phyloP scores from a whole-genome alignment of 1,140 invertebrate species.

The Papilio glaucus region DNA sequence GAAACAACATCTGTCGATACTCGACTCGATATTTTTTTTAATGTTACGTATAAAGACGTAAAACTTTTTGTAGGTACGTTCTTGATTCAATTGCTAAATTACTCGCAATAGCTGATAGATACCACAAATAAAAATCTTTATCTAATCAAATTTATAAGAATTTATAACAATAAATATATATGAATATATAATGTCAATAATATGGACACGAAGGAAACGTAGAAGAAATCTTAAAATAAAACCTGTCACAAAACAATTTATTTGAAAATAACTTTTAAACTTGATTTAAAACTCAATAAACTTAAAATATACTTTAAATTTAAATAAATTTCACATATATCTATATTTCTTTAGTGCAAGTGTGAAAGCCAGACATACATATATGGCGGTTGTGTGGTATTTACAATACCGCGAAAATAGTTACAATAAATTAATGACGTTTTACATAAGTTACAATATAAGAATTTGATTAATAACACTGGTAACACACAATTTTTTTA shows the following conservation, averaged over 20 bases:
- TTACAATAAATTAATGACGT: not conserved
- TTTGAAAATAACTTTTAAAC: not conserved
- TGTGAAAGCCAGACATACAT: not conserved
- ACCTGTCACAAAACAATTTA: not conserved
- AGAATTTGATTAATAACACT: constrained; percentile 1
- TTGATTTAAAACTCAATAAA: not conserved
- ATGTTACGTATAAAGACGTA: too few species aligned
- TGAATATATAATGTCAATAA: too few species aligned
- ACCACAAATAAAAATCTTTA: too few species aligned
- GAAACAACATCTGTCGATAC: not conserved
- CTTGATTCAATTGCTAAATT: too few species aligned
- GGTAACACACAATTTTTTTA: too few species aligned
- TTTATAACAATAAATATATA: too few species aligned
- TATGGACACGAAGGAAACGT: too few species aligned
- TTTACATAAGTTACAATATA: not conserved
- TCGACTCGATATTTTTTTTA: not conserved
- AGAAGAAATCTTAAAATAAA: not conserved
- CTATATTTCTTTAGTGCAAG: too few species aligned
- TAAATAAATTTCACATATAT: not conserved
- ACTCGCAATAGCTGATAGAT: too few species aligned
- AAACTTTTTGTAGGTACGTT: too few species aligned
- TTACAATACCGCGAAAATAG: not conserved
- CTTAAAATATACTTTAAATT: not conserved
- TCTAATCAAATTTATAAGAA: too few species aligned
- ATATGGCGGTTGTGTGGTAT: not conserved